A percentile compares a stretch with the other conserved stretches of the same genome.
These are phyloP conservation scores for Hyla sarda DNA, from an alignment of 2,113 vertebrate genomes.

Conservation along the genomic window DNA sequence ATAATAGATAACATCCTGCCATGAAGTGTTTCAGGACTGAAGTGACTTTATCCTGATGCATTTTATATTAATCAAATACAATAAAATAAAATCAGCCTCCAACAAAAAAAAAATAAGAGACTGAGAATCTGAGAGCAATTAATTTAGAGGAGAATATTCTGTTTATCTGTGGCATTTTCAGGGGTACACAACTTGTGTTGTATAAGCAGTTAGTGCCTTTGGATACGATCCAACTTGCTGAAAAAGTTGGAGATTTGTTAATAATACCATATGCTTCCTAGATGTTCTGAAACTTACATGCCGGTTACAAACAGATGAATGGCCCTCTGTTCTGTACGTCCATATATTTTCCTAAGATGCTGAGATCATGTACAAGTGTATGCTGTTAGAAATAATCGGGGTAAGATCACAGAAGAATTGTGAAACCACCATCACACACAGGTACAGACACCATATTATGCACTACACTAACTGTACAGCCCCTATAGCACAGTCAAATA, in stretches of 20 bases:
- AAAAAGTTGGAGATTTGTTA: neutral
- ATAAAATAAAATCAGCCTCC: neutral
- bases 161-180: neutral
- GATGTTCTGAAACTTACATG: conserved; percentile 1
- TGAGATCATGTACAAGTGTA: neutral
- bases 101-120: neutral
- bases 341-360: conserved; percentile 16
- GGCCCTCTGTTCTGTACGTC: conserved; percentile 15
- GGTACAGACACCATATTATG: too few species aligned
- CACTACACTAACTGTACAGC: too few species aligned
- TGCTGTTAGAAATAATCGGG: too few species aligned
- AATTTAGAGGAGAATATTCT: neutral
- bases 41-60: neutral
- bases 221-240: neutral
- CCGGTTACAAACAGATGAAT: neutral
- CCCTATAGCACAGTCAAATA: too few species aligned
- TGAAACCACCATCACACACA: too few species aligned
- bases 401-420: too few species aligned
- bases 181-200: neutral
- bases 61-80: neutral
- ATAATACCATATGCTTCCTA: conserved; percentile 19
- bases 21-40: too few species aligned
- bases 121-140: neutral
- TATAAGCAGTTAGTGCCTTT: neutral
- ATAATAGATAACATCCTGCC: too few species aligned